Evolutionary conservation across 2,888 invertebrate genomes (phyloP), one percentile per base, ranked within the genome.

Genomic region (Nudaria mundana): DNA sequence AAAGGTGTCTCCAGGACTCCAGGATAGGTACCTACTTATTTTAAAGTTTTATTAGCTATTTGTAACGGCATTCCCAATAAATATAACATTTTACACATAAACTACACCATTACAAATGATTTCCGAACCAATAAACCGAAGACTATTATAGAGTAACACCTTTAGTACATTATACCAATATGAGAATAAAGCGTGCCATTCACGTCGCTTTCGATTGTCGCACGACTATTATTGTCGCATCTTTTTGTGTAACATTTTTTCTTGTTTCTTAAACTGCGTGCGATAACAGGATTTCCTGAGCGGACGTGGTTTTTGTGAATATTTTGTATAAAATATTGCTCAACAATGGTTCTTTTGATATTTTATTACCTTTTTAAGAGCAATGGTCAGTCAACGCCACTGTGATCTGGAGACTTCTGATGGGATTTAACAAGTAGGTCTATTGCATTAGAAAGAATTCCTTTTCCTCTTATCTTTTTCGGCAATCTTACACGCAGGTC

Each of bases 161-260:
- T 56, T 52, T 52, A 10, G 32, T 37, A 46, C 51, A 45, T 30
- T 40, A 26, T 35, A 16, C 30, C 37, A 54, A 40, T n/a, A n/a
- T n/a, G n/a, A n/a, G n/a, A 40, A 25, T 47, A 44, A 25, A 45
- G 48, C 25, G 38, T 16, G 44, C 57, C 25, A 45, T 57, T 58
- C 58, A 60, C 28, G 44, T 24, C 34, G 40, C 35, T 33, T 42
- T 37, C 44, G 38, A 55, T 50, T 49, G 46, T 41, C 40, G 38
- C 24, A 31, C 32, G 43, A 39, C 26, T 30, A 39, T n/a, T 28
- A 36, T 43, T 37, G 44, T 36, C 25, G 48, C 30, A 3, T 7
- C 10, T 10, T 48, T 56, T 54, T 20, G 20, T 52, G 44, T 23
- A n/a, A 13, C 2, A 1, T 13, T 33, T 11, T 38, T 30, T 20